phyloP scores from a whole-genome alignment of 1,140 invertebrate species.

The Heliconius himera region DNA sequence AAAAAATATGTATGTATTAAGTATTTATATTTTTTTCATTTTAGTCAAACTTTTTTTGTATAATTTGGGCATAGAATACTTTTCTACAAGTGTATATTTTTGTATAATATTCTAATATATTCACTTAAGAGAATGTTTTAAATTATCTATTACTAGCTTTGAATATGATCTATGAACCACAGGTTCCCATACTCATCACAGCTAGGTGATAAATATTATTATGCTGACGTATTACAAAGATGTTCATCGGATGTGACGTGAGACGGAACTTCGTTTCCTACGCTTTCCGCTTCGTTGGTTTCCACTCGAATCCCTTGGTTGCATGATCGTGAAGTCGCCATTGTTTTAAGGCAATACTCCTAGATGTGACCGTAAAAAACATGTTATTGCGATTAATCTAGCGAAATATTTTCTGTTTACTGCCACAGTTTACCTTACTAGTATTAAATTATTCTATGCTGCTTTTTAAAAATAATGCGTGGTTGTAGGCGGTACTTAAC shows the following conservation, averaged over 20 bases:
- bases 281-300: conserved; percentile 59
- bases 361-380: conserved; percentile 15
- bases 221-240: not conserved
- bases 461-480: too few species aligned
- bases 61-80: too few species aligned
- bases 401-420: not conserved
- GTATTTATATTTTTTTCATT: too few species aligned
- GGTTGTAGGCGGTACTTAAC: too few species aligned
- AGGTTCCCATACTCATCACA: not conserved
- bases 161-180: not conserved
- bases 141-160: not conserved
- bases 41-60: too few species aligned
- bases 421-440: not conserved
- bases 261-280: conserved; percentile 67
- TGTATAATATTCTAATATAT: too few species aligned
- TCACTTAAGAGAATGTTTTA: too few species aligned
- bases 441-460: not conserved
- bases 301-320: conserved; percentile 42
- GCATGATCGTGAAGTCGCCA: conserved; percentile 43
- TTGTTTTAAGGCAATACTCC: conserved; percentile 46
- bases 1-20: too few species aligned
- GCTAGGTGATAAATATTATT: not conserved
- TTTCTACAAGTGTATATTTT: too few species aligned
- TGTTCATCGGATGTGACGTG: conserved; percentile 17
- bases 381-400: not conserved